Evolutionary conservation across 2,888 invertebrate species (phyloP).

Genomic region (Parnassius glacialis): DNA sequence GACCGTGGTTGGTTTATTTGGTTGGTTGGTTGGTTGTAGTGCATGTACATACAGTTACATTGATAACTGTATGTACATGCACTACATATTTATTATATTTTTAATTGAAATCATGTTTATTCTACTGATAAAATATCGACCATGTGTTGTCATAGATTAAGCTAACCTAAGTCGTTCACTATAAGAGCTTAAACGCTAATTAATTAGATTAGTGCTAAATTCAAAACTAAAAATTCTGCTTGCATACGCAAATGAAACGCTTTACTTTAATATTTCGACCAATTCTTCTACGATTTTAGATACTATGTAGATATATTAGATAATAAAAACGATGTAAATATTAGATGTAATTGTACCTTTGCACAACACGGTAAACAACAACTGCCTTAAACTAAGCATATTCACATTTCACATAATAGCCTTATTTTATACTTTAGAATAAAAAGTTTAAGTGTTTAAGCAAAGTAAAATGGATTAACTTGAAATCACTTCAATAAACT

Average conservation of each 20-base stretch:
- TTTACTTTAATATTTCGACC: slow-evolving; percentile 69
- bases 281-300: slow-evolving; percentile 48
- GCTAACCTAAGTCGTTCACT: slow-evolving; percentile 15
- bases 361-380: slow-evolving; percentile 69
- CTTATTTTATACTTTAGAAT: slow-evolving; percentile 76
- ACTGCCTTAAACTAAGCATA: slow-evolving; percentile 74
- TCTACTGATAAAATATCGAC: slow-evolving; percentile 3
- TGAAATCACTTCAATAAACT: slow-evolving; percentile 51
- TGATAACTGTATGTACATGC: too few species aligned
- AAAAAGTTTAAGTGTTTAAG: slow-evolving; percentile 42
- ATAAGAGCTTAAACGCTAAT: slow-evolving; percentile 19
- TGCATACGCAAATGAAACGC: slow-evolving; percentile 54
- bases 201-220: slow-evolving; percentile 11
- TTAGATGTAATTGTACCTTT: slow-evolving; percentile 43
- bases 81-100: too few species aligned
- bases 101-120: too few species aligned
- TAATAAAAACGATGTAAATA: slow-evolving; percentile 51
- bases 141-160: slow-evolving; percentile 16
- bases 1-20: too few species aligned
- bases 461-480: slow-evolving; percentile 48
- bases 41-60: too few species aligned
- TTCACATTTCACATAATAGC: slow-evolving; percentile 76
- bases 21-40: too few species aligned
- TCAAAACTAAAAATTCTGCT: slow-evolving; percentile 36
- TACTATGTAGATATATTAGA: slow-evolving; percentile 38